Base-by-base conservation (phyloP, 2,113 vertebrate species). In the Microcebus ravelobensis region DNA sequence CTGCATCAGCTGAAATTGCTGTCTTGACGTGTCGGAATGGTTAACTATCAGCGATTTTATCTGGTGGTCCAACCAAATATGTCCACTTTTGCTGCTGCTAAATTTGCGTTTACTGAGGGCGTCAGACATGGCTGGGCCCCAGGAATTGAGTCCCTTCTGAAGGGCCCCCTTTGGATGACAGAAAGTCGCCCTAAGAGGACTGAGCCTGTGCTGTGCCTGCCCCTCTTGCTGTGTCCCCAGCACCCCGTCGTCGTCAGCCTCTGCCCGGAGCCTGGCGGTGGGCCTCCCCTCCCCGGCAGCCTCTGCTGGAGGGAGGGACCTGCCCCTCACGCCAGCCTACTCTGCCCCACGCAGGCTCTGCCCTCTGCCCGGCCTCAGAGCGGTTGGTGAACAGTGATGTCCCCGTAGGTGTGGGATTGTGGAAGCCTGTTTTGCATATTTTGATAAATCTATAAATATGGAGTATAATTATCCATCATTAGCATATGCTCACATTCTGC, bases 191-290 rank as follows among this genome's bases (percentile, higher is more conserved):
- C 36, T 18, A 17, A 36, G 57, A 52, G 55, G 15, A 1, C 61
- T 8, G 7, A 39, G 8, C 45, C 63, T 50, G 21, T 11, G 21
- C n/a, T 5, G 0, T 21, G 14, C 1, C 20, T 2, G 0, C 20
- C 20, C 45, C 36, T 31, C 13, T 7, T 59, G 31, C 77, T 36
- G 11, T n/a, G 13, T 42, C 57, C 36, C 63, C 45, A 18, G 73
- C 17, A 39, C 29, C 29, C 23, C n/a, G 84, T 27, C 9, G 84
- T 27, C 9, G 59, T 55, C 87, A 29, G 21, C 12, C 31, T 68
- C 27, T 70, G 36, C 25, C 91, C 76, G 45, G 67, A 80, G 55
- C 48, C 76, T 23, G 50, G 48, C 25, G 21, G 6, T 8, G 25
- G 27, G 57, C 12, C 42, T 45, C 42, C 42, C 55, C 21, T 48